Conservation (phyloP, 2,113 vertebrate species). For the Verasper variegatus region DNA sequence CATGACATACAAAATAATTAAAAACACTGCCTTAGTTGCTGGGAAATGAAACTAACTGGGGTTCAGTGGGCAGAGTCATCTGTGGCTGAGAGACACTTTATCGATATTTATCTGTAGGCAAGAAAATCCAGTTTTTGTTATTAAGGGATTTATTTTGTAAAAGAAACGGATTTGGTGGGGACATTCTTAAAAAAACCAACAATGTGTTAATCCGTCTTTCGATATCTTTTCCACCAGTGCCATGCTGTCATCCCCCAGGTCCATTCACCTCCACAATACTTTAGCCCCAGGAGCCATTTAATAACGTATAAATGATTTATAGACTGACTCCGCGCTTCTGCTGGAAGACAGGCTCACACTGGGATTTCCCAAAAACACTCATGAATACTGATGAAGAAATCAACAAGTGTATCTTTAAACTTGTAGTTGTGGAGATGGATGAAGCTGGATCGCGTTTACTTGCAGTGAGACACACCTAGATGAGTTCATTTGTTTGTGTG, state of each 20-base stretch:
- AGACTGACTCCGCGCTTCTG: neutral
- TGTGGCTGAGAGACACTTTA: too few species aligned
- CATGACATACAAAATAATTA: too few species aligned
- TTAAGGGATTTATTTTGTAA: neutral
- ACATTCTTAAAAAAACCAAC: neutral
- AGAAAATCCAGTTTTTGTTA: neutral
- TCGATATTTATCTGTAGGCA: neutral
- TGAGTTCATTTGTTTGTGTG: slow-evolving; percentile 35
- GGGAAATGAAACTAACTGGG: neutral
- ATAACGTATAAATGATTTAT: neutral
- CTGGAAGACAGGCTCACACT: neutral
- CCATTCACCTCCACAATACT: neutral
- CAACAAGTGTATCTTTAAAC: neutral
- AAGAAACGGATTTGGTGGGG: neutral
- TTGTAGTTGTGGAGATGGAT: neutral
- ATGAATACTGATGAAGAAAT: neutral
- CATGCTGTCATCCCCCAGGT: neutral
- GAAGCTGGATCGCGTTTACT: slow-evolving; percentile 6
- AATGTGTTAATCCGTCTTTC: neutral
- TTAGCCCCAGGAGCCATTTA: neutral
- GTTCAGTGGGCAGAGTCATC: neutral
- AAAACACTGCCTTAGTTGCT: too few species aligned
- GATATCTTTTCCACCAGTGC: neutral
- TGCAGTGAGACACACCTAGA: neutral
- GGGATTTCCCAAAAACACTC: neutral